Conservation (phyloP, 2,797 vertebrate species). For the Microchirus variegatus region DNA sequence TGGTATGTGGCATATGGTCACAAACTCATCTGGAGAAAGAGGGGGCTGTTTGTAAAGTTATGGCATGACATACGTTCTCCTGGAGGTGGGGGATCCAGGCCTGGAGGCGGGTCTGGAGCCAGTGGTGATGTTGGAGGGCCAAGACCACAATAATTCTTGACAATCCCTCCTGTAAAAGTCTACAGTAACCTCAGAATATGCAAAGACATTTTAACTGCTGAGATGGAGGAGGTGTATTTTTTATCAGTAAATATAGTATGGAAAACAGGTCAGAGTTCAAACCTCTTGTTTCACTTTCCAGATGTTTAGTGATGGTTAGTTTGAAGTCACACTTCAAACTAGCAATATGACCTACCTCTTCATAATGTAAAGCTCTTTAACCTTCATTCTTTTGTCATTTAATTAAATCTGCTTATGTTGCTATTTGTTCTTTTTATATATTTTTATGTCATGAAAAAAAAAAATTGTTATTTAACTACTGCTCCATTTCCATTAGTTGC, state of each 20-base stretch:
- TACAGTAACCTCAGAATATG: slow-evolving; percentile 22
- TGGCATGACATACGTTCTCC: slow-evolving; percentile 89
- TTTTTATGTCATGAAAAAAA: too few relatives aligned
- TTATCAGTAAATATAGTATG: slow-evolving; percentile 29
- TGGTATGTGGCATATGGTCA: slow-evolving; percentile 90
- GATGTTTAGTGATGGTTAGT: slow-evolving; percentile 15
- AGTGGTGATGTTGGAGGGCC: slow-evolving; percentile 24
- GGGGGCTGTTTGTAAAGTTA: slow-evolving; percentile 89
- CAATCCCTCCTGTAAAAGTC: slow-evolving; percentile 1
- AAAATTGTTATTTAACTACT: too few relatives aligned
- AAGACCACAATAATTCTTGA: slow-evolving; percentile 31
- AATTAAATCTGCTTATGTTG: too few relatives aligned
- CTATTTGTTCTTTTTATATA: too few relatives aligned
- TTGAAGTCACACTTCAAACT: background rate
- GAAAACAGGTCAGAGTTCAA: slow-evolving; percentile 4
- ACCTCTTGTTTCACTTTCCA: slow-evolving; percentile 6
- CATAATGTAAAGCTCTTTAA: background rate
- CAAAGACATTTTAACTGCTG: slow-evolving; percentile 24
- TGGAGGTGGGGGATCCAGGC: slow-evolving; percentile 57
- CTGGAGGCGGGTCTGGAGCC: slow-evolving; percentile 41
- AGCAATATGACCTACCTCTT: slow-evolving; percentile 27
- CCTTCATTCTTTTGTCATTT: background rate
- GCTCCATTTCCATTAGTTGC: too few relatives aligned
- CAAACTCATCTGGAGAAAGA: slow-evolving; percentile 90
- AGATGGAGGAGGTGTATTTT: background rate